A percentile compares a stretch with the other conserved stretches of the same genome.
These are phyloP conservation scores for Musca vetustissima DNA, from an alignment of 1,140 invertebrate genomes.

Conservation along the genomic window DNA sequence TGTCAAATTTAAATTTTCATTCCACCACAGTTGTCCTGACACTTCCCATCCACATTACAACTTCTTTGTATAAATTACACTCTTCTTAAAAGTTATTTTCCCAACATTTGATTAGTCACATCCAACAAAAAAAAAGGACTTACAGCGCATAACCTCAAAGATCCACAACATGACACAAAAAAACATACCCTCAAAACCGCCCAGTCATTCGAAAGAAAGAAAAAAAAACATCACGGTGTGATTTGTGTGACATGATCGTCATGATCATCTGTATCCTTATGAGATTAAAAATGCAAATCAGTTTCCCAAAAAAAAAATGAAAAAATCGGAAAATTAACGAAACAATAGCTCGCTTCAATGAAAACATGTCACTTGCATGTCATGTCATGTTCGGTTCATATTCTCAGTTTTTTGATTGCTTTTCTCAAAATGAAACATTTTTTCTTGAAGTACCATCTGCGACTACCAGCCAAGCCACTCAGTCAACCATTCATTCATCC, in stretches of 20 bases:
- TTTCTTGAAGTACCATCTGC: too few relatives aligned
- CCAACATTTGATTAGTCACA: neutral
- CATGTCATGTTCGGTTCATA: too few relatives aligned
- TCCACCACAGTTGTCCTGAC: too few relatives aligned
- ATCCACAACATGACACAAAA: neutral
- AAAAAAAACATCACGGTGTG: neutral
- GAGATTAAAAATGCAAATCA: slow-evolving; percentile 57
- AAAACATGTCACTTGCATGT: too few relatives aligned
- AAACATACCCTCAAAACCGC: neutral
- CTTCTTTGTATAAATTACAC: neutral
- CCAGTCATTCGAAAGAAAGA: slow-evolving; percentile 5
- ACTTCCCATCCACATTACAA: neutral
- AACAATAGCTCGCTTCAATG: too few relatives aligned
- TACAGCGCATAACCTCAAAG: neutral
- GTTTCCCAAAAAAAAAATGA: slow-evolving; percentile 41
- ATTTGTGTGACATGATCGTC: slow-evolving; percentile 2
- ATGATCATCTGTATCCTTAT: slow-evolving; percentile 44
- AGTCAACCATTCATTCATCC: too few relatives aligned
- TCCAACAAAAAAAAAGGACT: neutral
- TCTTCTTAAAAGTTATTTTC: neutral
- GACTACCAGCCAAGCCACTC: too few relatives aligned
- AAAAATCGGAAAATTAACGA: neutral
- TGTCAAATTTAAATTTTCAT: too few relatives aligned
- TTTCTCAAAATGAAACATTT: too few relatives aligned
- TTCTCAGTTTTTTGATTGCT: too few relatives aligned